These are phyloP conservation scores for Nasonia longicornis DNA, from an alignment of 1,140 invertebrate genomes.

Conservation along the genomic window DNA sequence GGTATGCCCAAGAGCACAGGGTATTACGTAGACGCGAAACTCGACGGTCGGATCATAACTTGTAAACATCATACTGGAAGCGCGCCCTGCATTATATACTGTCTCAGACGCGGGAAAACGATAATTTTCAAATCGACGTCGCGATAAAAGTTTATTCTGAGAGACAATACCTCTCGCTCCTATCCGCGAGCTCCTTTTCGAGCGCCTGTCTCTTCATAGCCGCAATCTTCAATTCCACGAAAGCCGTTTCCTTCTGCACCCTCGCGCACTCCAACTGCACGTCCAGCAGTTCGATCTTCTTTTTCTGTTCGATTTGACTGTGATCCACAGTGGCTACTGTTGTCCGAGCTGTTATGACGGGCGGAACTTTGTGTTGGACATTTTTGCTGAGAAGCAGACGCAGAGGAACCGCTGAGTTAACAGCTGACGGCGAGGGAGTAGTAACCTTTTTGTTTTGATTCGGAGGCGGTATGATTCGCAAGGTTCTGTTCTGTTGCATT, in stretches of 20 bases:
- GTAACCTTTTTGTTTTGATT: neutral
- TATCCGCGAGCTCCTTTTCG: neutral
- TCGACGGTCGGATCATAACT: neutral
- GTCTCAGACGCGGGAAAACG: neutral
- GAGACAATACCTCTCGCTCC: neutral
- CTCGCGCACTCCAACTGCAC: constrained; percentile 52
- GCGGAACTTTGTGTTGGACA: neutral
- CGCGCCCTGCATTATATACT: neutral
- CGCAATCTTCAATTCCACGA: neutral
- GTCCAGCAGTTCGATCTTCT: constrained; percentile 51
- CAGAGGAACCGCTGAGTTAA: neutral
- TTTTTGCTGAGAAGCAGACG: neutral
- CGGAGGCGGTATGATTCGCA: neutral
- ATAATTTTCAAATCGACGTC: neutral
- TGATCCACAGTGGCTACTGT: neutral
- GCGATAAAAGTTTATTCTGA: neutral
- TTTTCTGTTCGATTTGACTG: constrained; percentile 50
- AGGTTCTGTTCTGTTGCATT: neutral
- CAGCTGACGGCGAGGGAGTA: neutral
- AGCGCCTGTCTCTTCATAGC: neutral
- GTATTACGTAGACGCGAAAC: neutral
- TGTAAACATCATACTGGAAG: neutral
- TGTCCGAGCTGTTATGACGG: neutral
- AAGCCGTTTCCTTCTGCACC: constrained; percentile 24
- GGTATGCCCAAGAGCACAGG: neutral